Conservation (phyloP, 2,888 invertebrate genomes). For the Physocephala rufipes region DNA sequence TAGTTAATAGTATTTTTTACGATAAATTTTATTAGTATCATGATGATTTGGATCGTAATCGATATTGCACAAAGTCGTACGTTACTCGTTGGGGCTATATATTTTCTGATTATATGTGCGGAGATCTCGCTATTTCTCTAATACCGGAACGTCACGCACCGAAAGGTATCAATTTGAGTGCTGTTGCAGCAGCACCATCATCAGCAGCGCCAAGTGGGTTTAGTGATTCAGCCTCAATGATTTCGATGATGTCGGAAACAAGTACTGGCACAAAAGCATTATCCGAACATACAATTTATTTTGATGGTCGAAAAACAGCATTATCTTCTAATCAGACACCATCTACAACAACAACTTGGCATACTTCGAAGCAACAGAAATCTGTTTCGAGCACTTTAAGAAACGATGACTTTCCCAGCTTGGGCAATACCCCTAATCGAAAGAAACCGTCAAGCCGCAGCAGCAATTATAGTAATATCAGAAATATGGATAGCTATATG, state of each 20-base stretch:
- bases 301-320: conserved; percentile 47
- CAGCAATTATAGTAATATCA: neutral
- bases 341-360: conserved; percentile 22
- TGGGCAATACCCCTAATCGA: conserved; percentile 38
- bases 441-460: conserved; percentile 21
- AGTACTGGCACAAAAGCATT: conserved; percentile 47
- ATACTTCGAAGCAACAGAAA: conserved; percentile 28
- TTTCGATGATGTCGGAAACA: conserved; percentile 46
- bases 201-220: conserved; percentile 39
- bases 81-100: conserved; percentile 65
- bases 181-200: neutral
- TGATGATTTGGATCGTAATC: conserved; percentile 58
- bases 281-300: conserved; percentile 47
- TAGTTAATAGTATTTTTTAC: conserved; percentile 4
- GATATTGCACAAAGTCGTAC: conserved; percentile 65
- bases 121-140: conserved; percentile 62
- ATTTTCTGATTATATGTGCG: conserved; percentile 67
- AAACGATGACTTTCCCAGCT: conserved; percentile 37
- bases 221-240: conserved; percentile 42
- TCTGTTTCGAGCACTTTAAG: neutral
- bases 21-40: conserved; percentile 60
- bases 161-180: conserved; percentile 40
- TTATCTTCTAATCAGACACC: conserved; percentile 37
- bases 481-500: neutral
- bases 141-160: conserved; percentile 66